Base-by-base conservation (phyloP, 2,888 invertebrate species). In the Oeneis ivallda region DNA sequence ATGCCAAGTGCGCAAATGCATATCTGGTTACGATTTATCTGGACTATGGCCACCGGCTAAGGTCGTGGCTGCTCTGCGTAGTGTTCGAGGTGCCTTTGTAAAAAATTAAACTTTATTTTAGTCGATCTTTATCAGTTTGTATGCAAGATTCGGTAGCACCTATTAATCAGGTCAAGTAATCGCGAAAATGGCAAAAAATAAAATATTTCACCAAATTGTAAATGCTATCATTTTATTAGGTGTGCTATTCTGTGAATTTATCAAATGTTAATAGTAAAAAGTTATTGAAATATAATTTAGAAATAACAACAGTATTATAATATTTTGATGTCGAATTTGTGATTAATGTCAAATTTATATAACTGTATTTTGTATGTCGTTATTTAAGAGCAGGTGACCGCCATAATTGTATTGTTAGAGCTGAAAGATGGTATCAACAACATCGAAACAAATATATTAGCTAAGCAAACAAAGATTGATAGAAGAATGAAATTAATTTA, bases 71-170 rank as follows among this genome's bases (percentile, higher is more conserved):
- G 26, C 5, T 2, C 26, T 26, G 26, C 26, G 26, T 26, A 26
- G 26, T 26, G 26, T 26, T 26, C 26, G 26, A 26, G 26, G 26
- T 26, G 2, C 26, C 1, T 26, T 26, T 5, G 26, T 56, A 41
- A 41, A 34, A 10, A 19, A 15, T 53, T 15, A 15, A 37, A 56
- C 10, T 2, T 7, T 56, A 10, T 39, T 19, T 50, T 17, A 41
- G 39, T 39, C 39, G 54, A 17, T 39, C 17, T 17, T n/a, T 47
- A 34, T 17, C 17, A 54, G n/a, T n/a, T 10, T 41, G 26, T 26
- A 7, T 26, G 34, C 56, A 50, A 43, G 45, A 39, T 50, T 59
- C 52, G 47, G 32, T 63, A 63, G 62, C 66, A 59, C 63, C 63
- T 60, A 62, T 47, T 49, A 37, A 63, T 53, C 43, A 56, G 15